Conservation (phyloP, 2,113 vertebrate species). For the Laticauda laticaudata region DNA sequence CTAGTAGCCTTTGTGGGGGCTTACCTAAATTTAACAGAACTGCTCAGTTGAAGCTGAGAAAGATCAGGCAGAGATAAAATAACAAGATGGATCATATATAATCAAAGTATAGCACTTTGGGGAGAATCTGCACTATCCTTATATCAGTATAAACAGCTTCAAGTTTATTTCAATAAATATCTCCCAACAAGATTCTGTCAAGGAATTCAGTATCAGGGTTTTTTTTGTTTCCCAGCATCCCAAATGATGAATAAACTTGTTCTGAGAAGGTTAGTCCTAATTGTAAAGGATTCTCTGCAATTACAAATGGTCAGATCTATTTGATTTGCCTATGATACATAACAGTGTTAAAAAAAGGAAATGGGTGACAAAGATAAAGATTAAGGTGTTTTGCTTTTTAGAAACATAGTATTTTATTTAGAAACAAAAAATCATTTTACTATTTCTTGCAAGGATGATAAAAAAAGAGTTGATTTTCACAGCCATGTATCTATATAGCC, state of each 20-base stretch:
- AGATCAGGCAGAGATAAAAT: conserved; percentile 36
- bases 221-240: conserved; percentile 33
- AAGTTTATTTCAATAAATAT: conserved; percentile 67
- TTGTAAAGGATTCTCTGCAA: conserved; percentile 37
- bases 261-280: conserved; percentile 56
- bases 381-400: conserved; percentile 31
- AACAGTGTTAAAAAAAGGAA: conserved; percentile 39
- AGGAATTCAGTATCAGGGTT: conserved; percentile 42
- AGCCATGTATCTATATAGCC: no score
- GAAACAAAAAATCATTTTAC: background rate
- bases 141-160: conserved; percentile 50
- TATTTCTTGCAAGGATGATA: background rate
- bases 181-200: conserved; percentile 18
- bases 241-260: conserved; percentile 38
- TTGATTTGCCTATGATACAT: conserved; percentile 60
- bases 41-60: conserved; percentile 45
- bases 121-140: conserved; percentile 45
- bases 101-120: conserved; percentile 45
- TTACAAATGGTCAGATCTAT: conserved; percentile 30
- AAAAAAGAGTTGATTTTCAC: background rate
- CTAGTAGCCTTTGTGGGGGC: conserved; percentile 34
- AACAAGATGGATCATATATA: conserved; percentile 50
- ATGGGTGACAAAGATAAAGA: conserved; percentile 32
- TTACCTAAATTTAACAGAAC: conserved; percentile 59
- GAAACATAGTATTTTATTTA: background rate